Conservation (phyloP, 2,888 invertebrate genomes). For the Bembecia ichneumoniformis region DNA sequence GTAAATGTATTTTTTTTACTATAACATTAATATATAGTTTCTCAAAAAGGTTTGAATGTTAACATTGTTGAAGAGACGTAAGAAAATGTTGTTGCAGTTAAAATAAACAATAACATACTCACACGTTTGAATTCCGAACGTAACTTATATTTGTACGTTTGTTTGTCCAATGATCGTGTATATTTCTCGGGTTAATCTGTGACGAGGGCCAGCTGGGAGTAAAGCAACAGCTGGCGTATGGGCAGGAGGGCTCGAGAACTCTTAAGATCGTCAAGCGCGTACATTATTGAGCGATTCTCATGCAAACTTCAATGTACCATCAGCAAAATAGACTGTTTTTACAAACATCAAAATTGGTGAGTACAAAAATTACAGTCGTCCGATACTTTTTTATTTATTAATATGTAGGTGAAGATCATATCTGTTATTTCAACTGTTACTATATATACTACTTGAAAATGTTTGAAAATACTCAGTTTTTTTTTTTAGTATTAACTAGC, state of each 20-base stretch:
- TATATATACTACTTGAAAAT: too few species aligned
- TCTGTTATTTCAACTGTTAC: too few species aligned
- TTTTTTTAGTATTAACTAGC: too few species aligned
- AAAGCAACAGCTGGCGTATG: conserved; percentile 37
- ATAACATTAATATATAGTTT: too few species aligned
- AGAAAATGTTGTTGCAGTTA: conserved; percentile 38
- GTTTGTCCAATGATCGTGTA: conserved; percentile 48
- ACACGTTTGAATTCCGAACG: conserved; percentile 20
- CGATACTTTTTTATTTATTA: too few species aligned
- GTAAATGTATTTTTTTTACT: too few species aligned
- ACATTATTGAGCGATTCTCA: conserved; percentile 23
- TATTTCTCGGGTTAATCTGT: conserved; percentile 33
- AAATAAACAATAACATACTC: conserved; percentile 35
- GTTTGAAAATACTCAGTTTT: too few species aligned
- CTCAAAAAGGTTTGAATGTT: too few species aligned
- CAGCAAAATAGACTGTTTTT: background rate
- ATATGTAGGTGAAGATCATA: too few species aligned
- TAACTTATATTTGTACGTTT: conserved; percentile 23
- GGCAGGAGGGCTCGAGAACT: conserved; percentile 24
- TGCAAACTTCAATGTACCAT: conserved; percentile 25
- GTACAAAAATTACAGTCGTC: too few species aligned
- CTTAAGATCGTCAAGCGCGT: conserved; percentile 30
- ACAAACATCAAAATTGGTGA: too few species aligned
- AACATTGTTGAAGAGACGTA: conserved; percentile 7
- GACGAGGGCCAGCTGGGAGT: conserved; percentile 45